Evolutionary conservation across 2,797 vertebrate species (phyloP).

Genomic region (Astyanax mexicanus): DNA sequence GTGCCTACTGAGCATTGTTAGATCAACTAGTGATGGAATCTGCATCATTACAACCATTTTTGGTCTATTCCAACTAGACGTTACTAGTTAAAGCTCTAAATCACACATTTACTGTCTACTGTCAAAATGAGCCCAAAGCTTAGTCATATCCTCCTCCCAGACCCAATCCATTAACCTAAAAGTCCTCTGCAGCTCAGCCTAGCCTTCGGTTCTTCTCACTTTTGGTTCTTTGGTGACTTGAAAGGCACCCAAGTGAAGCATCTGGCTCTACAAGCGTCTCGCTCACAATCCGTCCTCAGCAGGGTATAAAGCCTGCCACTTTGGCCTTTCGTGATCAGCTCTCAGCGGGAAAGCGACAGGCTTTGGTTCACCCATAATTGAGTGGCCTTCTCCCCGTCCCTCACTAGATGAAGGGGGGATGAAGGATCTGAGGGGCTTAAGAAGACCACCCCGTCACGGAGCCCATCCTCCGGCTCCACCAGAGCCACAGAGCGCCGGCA

Average conservation of each 20-base stretch:
- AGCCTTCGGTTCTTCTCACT: not conserved
- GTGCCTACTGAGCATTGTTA: no score
- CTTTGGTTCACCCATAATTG: constrained; percentile 47
- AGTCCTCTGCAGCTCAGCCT: not conserved
- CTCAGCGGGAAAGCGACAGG: constrained; percentile 10
- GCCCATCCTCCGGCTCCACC: constrained; percentile 12
- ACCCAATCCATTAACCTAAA: not conserved
- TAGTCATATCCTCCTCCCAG: no score
- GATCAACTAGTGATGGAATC: no score
- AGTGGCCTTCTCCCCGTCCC: constrained; percentile 26
- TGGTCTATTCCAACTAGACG: no score
- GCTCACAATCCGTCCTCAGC: not conserved
- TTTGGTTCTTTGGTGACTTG: not conserved
- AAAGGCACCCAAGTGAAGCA: not conserved
- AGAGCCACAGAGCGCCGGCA: constrained; percentile 27
- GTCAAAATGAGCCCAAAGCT: no score
- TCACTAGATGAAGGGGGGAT: constrained; percentile 25
- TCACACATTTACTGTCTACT: no score
- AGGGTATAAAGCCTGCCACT: constrained; percentile 15
- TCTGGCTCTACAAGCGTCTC: not conserved
- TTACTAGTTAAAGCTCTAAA: no score
- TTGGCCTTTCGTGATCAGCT: not conserved
- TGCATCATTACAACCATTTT: no score
- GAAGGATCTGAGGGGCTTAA: constrained; percentile 36
- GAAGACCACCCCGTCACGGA: constrained; percentile 27